These are phyloP conservation scores for Cephus spinipes DNA, from an alignment of 2,888 invertebrate genomes.

Conservation along the genomic window DNA sequence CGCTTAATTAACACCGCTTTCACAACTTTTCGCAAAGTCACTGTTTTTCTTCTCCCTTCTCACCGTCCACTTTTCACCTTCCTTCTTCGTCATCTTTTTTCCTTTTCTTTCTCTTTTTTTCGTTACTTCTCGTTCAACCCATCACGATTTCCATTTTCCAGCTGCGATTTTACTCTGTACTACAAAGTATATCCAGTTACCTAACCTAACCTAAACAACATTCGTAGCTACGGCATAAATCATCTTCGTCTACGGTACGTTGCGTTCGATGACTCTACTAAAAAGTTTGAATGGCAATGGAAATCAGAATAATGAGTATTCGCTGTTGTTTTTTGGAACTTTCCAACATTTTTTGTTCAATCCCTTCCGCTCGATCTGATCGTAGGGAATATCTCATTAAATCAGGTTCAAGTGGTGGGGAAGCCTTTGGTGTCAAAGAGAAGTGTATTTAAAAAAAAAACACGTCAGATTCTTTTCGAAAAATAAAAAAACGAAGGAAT, in stretches of 20 bases:
- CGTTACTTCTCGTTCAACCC: background rate
- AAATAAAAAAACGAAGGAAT: background rate
- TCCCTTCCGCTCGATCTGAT: background rate
- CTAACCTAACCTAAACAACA: too few relatives aligned
- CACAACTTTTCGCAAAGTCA: constrained; percentile 23
- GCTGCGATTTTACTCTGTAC: background rate
- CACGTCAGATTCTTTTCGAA: background rate
- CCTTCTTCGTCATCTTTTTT: constrained; percentile 17
- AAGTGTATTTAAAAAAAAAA: background rate
- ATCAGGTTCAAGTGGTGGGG: background rate
- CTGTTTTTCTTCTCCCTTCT: constrained; percentile 13
- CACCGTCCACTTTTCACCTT: constrained; percentile 19
- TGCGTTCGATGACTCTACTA: background rate
- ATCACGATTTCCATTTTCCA: background rate
- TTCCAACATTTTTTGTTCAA: background rate
- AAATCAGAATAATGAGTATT: background rate
- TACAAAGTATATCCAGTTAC: background rate
- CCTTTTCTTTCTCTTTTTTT: constrained; percentile 1
- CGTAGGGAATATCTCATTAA: background rate
- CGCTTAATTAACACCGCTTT: constrained; percentile 56
- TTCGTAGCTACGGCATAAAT: constrained; percentile 41
- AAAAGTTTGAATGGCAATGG: background rate
- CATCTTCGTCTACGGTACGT: constrained; percentile 24
- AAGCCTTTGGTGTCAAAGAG: background rate
- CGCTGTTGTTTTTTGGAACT: constrained; percentile 3